phyloP scores from a whole-genome alignment of 1,140 invertebrate genomes.

The Sitophilus oryzae region DNA sequence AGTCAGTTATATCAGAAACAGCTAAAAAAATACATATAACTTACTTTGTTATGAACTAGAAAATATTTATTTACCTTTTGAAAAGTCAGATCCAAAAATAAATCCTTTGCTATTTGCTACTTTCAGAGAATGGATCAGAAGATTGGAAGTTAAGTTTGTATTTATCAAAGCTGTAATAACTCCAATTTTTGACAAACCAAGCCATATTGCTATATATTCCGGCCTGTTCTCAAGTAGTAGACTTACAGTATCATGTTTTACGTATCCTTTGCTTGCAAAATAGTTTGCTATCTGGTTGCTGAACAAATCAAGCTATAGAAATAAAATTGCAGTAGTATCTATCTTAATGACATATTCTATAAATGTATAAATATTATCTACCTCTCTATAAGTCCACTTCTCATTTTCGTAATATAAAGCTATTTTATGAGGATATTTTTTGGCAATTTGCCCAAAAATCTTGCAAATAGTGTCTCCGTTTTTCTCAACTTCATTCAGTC shows the following conservation, averaged over 20 bases:
- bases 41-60: background rate
- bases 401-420: constrained; percentile 69
- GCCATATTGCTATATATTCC: constrained; percentile 82
- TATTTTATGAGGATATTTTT: constrained; percentile 57
- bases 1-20: constrained; percentile 26
- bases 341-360: background rate
- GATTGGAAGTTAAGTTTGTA: constrained; percentile 68
- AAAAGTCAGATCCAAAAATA: constrained; percentile 66
- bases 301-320: constrained; percentile 60
- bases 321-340: background rate
- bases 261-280: constrained; percentile 59
- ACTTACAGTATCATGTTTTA: constrained; percentile 73
- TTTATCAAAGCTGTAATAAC: constrained; percentile 83
- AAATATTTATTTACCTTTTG: constrained; percentile 51
- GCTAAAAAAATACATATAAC: constrained; percentile 21
- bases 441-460: constrained; percentile 53
- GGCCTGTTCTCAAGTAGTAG: constrained; percentile 78
- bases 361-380: constrained; percentile 36
- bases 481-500: constrained; percentile 33
- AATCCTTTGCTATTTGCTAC: constrained; percentile 69
- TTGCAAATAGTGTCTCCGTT: constrained; percentile 51
- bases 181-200: constrained; percentile 81
- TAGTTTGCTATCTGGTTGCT: constrained; percentile 73
- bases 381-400: constrained; percentile 65
- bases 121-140: constrained; percentile 74